These are phyloP conservation scores for Mechanitis mazaeus DNA, from an alignment of 2,888 invertebrate genomes.

Conservation along the genomic window DNA sequence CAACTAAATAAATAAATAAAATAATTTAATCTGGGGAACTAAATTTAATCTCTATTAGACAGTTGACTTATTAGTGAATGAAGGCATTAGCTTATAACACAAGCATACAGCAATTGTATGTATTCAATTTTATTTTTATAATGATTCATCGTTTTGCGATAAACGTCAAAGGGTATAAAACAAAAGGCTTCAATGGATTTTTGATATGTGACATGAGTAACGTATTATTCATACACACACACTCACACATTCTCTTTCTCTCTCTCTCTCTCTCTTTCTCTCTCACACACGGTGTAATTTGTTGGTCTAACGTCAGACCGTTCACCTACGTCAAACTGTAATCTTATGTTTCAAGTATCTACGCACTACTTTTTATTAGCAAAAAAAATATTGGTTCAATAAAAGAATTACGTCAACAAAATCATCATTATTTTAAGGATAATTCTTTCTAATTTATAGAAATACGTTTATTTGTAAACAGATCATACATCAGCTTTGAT, in stretches of 20 bases:
- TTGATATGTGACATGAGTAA: slow-evolving; percentile 19
- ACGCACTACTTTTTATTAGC: slow-evolving; percentile 16
- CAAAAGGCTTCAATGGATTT: neutral
- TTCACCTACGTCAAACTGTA: slow-evolving; percentile 23
- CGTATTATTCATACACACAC: slow-evolving; percentile 21
- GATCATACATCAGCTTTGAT: too few relatives aligned
- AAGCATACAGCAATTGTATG: too few relatives aligned
- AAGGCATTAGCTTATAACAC: too few relatives aligned
- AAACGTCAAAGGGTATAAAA: neutral
- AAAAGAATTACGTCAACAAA: neutral
- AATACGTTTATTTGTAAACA: too few relatives aligned
- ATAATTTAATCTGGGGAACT: too few relatives aligned
- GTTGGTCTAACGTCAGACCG: slow-evolving; percentile 19
- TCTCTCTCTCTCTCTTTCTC: too few relatives aligned
- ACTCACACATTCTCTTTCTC: too few relatives aligned
- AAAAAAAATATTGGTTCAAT: slow-evolving; percentile 11
- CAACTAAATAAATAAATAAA: too few relatives aligned
- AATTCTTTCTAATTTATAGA: neutral
- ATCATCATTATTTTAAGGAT: neutral
- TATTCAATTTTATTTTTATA: too few relatives aligned
- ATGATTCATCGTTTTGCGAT: neutral
- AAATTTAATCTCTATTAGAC: too few relatives aligned
- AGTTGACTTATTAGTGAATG: too few relatives aligned
- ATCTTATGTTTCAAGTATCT: slow-evolving; percentile 18
- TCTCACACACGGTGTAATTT: too few relatives aligned